phyloP scores from a whole-genome alignment of 2,113 vertebrate species.

The Zapus hudsonius region DNA sequence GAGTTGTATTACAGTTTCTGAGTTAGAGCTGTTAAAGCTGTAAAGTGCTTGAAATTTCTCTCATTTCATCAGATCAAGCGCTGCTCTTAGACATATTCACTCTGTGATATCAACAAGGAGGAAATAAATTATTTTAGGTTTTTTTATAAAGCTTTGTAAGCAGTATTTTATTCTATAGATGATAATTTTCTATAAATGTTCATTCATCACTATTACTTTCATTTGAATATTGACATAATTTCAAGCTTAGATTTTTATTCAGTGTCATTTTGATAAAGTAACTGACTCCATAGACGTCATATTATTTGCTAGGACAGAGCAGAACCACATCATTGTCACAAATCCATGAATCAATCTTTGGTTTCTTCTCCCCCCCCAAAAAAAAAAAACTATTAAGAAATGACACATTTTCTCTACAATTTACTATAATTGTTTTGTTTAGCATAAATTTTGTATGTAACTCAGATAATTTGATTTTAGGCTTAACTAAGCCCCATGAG shows the following conservation, averaged over 20 bases:
- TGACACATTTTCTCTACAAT: background rate
- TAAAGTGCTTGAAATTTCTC: background rate
- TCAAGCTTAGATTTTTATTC: constrained; percentile 11
- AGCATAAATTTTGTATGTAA: background rate
- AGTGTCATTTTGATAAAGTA: constrained; percentile 6
- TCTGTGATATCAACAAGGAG: background rate
- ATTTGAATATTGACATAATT: background rate
- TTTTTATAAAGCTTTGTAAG: background rate
- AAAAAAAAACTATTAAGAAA: background rate
- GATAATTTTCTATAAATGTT: background rate
- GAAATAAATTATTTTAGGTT: background rate
- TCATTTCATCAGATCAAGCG: background rate
- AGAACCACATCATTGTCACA: background rate
- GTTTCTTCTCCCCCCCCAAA: background rate
- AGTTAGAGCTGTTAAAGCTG: background rate
- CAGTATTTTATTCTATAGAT: background rate
- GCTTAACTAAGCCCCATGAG: background rate
- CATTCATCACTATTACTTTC: background rate
- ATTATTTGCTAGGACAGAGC: background rate
- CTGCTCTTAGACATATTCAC: background rate
- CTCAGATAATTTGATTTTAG: constrained; percentile 14
- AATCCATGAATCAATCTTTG: background rate
- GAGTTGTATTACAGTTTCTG: background rate
- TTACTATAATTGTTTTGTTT: background rate
- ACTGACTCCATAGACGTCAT: background rate